A percentile compares a stretch with the other conserved stretches of the same genome.
phyloP scores from a whole-genome alignment of 1,140 invertebrate species.

The Psilanteris sp. region DNA sequence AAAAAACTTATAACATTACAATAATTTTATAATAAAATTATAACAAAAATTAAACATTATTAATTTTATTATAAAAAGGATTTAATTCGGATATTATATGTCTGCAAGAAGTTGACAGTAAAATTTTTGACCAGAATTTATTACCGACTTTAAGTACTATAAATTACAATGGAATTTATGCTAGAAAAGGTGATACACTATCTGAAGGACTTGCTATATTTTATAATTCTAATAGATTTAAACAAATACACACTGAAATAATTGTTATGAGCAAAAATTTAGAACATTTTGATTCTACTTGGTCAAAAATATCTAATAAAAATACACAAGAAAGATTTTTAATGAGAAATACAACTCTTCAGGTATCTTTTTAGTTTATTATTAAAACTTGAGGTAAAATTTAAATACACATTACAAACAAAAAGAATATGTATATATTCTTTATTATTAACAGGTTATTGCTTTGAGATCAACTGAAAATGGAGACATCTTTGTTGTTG shows the following conservation, averaged over 20 bases:
- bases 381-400: too few species aligned
- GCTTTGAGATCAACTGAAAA: conserved; percentile 83
- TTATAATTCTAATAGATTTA: conserved; percentile 84
- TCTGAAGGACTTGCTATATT: conserved; percentile 91
- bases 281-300: conserved; percentile 82
- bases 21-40: too few species aligned
- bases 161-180: conserved; percentile 83
- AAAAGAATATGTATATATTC: background rate
- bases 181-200: conserved; percentile 86
- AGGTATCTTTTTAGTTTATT: too few species aligned
- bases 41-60: too few species aligned
- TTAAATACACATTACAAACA: background rate
- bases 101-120: conserved; percentile 94
- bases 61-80: conserved; percentile 75
- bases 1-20: too few species aligned
- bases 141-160: conserved; percentile 81
- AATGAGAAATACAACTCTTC: conserved; percentile 83
- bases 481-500: conserved; percentile 85
- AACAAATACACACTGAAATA: conserved; percentile 71
- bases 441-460: conserved; percentile 76
- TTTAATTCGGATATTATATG: conserved; percentile 95
- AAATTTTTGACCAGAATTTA: conserved; percentile 88
- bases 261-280: conserved; percentile 82
- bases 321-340: conserved; percentile 82
- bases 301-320: conserved; percentile 83